Base-by-base conservation (phyloP, 2,113 vertebrate genomes). In the Phycodurus eques region DNA sequence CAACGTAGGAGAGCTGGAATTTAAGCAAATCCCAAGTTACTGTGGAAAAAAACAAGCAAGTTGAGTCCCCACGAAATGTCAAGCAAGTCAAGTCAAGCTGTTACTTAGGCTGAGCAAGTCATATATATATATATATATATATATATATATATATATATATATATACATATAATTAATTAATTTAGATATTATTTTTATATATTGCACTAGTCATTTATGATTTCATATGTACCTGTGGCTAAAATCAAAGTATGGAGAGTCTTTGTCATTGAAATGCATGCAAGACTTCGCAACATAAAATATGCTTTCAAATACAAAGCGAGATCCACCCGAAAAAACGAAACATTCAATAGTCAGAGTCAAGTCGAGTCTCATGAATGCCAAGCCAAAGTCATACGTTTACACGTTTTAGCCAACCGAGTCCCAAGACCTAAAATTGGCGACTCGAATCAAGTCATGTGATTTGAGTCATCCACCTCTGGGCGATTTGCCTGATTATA, bases 401-500 rank as follows among this genome's bases (percentile, higher is more conserved):
- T 39, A 47, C 2, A 47, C 2, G 11, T 47, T 47, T 13, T 12
- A 47, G 46, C 46, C 9, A 47, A 39, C 35, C 13, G 46, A 59
- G 56, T 13, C 22, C 11, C 12, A 35, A 61, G 31, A 35, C 7
- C 59, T 61, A 35, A 33, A 61, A 61, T 8, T 15, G 31, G 59
- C 14, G 14, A 61, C 59, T 31, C 31, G 7, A 35, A 13, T 35
- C 15, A 17, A 19, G 31, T 61, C 59, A n/a, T 54, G 53, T 54
- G 53, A 54, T 19, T 54, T 22, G 53, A n/a, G 53, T 22, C 9
- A 20, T 10, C 53, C 9, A 17, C 2, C 31, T 61, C 15, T 61
- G 13, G 27, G 80, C 86, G 88, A 92, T 87, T 89, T 80, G 85
- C 71, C 84, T 88, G 91, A 89, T 91, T 90, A 87, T 87, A 82